phyloP scores from a whole-genome alignment of 2,888 invertebrate species.

The Doris montereyensis region DNA sequence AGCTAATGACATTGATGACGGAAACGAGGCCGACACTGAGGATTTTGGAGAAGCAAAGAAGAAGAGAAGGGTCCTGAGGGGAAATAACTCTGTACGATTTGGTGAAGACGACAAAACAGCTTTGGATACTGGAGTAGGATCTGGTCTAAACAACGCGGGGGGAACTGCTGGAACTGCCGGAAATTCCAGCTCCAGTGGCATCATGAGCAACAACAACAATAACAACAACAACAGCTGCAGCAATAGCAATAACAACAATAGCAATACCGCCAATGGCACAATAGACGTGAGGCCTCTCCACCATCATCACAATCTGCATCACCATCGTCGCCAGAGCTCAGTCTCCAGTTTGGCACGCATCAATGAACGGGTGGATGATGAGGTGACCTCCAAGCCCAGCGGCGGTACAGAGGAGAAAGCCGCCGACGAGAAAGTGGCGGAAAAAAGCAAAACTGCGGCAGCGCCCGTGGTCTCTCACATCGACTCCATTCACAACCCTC shows the following conservation, averaged over 20 bases:
- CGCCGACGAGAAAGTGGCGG: background rate
- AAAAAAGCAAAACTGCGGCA: background rate
- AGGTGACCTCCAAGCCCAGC: too few relatives aligned
- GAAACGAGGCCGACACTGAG: conserved; percentile 65
- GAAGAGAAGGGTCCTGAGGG: background rate
- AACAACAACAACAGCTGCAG: background rate
- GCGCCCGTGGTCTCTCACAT: background rate
- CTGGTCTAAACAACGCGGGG: background rate
- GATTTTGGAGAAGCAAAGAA: conserved; percentile 44
- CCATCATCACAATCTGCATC: background rate
- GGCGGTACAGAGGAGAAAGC: too few relatives aligned
- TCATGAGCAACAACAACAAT: background rate
- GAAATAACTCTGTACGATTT: conserved; percentile 35
- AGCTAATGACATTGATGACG: conserved; percentile 61
- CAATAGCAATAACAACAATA: background rate
- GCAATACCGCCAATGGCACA: background rate
- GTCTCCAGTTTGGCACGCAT: background rate
- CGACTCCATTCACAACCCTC: background rate
- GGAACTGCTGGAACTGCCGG: background rate
- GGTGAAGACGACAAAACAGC: conserved; percentile 29
- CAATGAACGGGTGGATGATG: background rate
- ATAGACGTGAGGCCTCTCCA: background rate
- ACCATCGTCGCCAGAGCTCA: background rate
- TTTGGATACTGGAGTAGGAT: too few relatives aligned
- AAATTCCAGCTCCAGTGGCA: background rate